Conservation (phyloP, 2,888 invertebrate genomes). For the Mythimna pallens region DNA sequence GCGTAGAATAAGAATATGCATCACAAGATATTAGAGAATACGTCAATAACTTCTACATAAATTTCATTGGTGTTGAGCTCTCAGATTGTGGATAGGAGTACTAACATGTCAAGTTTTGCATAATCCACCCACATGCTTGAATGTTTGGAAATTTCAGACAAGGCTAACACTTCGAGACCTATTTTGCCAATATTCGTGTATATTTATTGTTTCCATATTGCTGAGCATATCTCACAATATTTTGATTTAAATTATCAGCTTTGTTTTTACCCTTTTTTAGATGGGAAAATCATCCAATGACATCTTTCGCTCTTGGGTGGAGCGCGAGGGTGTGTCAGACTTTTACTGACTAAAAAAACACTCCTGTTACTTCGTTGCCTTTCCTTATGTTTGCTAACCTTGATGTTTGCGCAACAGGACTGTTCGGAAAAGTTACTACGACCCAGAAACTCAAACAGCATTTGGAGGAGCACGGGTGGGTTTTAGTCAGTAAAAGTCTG, state of each 20-base stretch:
- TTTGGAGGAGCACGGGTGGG: background rate
- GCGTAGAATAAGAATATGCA: constrained; percentile 8
- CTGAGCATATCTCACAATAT: background rate
- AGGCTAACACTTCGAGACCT: constrained; percentile 12
- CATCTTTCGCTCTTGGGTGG: no score
- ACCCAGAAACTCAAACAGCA: no score
- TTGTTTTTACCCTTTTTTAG: background rate
- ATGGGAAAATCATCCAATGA: no score
- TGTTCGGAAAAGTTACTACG: no score
- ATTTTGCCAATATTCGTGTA: constrained; percentile 12
- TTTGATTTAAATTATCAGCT: constrained; percentile 5
- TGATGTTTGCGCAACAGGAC: no score
- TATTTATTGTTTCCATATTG: constrained; percentile 27
- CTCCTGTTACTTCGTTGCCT: no score
- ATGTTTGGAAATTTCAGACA: constrained; percentile 19
- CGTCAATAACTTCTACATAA: constrained; percentile 27
- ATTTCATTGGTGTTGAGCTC: constrained; percentile 15
- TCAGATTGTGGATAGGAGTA: constrained; percentile 48
- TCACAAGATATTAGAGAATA: constrained; percentile 25
- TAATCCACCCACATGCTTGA: constrained; percentile 44
- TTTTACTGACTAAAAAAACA: no score
- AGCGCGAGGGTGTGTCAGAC: no score
- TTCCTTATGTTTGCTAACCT: no score
- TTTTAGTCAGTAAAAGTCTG: background rate
- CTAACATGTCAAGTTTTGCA: constrained; percentile 46